A percentile compares a stretch with the other conserved stretches of the same genome.
These are phyloP conservation scores for Dryobates pubescens DNA, from an alignment of 2,797 vertebrate genomes.

Conservation along the genomic window DNA sequence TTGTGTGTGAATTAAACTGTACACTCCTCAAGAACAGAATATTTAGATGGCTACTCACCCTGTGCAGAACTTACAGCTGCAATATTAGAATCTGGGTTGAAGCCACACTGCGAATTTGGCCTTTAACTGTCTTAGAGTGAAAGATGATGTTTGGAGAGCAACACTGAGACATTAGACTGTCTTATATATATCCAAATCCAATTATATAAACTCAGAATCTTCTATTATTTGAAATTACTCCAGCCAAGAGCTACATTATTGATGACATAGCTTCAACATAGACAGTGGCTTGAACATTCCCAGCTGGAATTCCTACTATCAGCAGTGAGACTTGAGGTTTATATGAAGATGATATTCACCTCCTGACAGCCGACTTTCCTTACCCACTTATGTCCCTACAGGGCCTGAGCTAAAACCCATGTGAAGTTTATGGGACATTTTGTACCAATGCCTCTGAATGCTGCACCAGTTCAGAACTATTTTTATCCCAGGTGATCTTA, in stretches of 20 bases:
- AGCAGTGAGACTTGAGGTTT: conserved; percentile 31
- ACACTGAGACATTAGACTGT: neutral
- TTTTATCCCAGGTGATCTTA: neutral
- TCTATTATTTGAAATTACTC: conserved; percentile 64
- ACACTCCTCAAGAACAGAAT: neutral
- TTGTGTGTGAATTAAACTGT: conserved; percentile 3
- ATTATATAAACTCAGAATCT: conserved; percentile 61
- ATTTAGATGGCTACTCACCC: conserved; percentile 6
- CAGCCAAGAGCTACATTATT: conserved; percentile 62
- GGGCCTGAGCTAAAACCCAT: neutral
- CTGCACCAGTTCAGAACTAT: neutral
- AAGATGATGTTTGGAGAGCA: conserved; percentile 50
- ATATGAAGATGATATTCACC: conserved; percentile 52
- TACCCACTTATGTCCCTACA: neutral
- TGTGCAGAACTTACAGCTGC: conserved; percentile 14
- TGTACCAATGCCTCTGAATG: neutral
- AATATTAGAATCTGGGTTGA: conserved; percentile 15
- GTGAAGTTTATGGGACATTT: conserved; percentile 1
- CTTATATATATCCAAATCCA: conserved; percentile 49
- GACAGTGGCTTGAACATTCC: conserved; percentile 64
- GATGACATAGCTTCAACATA: conserved; percentile 59
- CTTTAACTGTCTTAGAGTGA: conserved; percentile 26
- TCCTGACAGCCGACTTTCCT: conserved; percentile 24
- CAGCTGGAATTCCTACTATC: conserved; percentile 55
- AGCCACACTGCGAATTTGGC: conserved; percentile 49